Percentiles rank a stretch among this genome's conserved stretches.
Evolutionary conservation across 2,797 vertebrate genomes (phyloP).

Genomic region (Bradypodion ventrale): DNA sequence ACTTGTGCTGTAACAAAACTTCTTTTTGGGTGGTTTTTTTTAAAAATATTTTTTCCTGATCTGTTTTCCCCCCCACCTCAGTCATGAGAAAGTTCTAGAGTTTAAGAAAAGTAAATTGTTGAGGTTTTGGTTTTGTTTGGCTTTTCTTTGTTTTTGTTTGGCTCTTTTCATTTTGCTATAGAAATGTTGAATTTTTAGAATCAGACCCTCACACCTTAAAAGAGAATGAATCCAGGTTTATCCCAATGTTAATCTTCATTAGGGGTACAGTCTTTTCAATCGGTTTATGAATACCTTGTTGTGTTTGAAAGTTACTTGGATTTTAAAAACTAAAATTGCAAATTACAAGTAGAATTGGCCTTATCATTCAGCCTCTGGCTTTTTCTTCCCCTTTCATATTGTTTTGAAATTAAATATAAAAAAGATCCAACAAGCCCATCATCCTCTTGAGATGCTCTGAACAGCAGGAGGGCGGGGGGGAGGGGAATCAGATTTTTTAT

Average conservation of each 20-base stretch:
- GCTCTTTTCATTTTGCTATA: slow-evolving; percentile 18
- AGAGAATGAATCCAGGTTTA: slow-evolving; percentile 32
- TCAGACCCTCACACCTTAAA: slow-evolving; percentile 30
- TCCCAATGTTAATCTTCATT: slow-evolving; percentile 19
- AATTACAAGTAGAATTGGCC: slow-evolving; percentile 29
- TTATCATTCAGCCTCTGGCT: slow-evolving; percentile 25
- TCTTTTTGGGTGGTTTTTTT: slow-evolving; percentile 61
- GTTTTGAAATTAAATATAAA: background rate
- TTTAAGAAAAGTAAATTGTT: slow-evolving; percentile 41
- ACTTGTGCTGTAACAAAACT: slow-evolving; percentile 72
- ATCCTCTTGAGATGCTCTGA: slow-evolving; percentile 33
- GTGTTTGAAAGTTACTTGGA: slow-evolving; percentile 22
- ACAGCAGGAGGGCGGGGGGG: slow-evolving; percentile 24
- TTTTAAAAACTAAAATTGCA: slow-evolving; percentile 11
- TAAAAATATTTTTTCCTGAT: slow-evolving; percentile 3
- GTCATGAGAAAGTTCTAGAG: slow-evolving; percentile 42
- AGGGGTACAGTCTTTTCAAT: background rate
- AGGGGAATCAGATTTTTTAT: slow-evolving; percentile 60
- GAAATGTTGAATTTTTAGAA: slow-evolving; percentile 25
- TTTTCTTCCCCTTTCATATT: slow-evolving; percentile 41
- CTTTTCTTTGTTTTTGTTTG: slow-evolving; percentile 18
- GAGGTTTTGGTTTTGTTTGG: slow-evolving; percentile 28
- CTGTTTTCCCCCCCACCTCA: slow-evolving; percentile 7
- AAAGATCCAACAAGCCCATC: slow-evolving; percentile 22
- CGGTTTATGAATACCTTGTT: slow-evolving; percentile 18